These are phyloP conservation scores for Zygogramma bicolorata DNA, from an alignment of 2,888 invertebrate genomes.

Conservation along the genomic window DNA sequence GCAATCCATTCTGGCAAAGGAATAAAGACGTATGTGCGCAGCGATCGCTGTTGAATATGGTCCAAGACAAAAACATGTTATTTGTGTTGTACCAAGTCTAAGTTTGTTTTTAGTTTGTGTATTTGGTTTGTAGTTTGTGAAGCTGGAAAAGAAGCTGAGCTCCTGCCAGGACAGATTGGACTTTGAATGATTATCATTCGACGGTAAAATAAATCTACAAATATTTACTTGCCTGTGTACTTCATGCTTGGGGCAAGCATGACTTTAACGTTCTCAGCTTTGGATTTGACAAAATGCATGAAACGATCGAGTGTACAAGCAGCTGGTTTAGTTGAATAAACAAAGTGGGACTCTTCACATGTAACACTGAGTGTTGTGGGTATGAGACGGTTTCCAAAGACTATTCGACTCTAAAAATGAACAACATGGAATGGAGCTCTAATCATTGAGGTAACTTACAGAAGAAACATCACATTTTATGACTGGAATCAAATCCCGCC, in stretches of 20 bases:
- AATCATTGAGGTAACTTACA: constrained; percentile 66
- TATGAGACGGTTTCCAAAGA: constrained; percentile 94
- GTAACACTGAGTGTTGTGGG: constrained; percentile 93
- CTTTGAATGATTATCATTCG: too few species aligned
- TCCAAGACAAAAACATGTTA: too few species aligned
- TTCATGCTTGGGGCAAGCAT: constrained; percentile 97
- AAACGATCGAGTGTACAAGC: constrained; percentile 93
- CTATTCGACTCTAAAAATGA: constrained; percentile 81
- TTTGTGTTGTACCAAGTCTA: too few species aligned
- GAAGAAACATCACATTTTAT: constrained; percentile 94
- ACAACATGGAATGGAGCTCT: constrained; percentile 14
- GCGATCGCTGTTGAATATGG: too few species aligned
- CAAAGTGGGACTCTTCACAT: constrained; percentile 93
- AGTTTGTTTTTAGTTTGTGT: too few species aligned
- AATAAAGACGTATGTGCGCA: too few species aligned
- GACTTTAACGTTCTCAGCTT: constrained; percentile 95
- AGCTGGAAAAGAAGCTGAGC: too few species aligned
- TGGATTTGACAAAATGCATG: constrained; percentile 95
- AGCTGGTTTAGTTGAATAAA: constrained; percentile 95
- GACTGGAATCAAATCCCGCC: constrained; percentile 96
- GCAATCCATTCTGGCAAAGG: too few species aligned
- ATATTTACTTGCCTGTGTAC: constrained; percentile 75
- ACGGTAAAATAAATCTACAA: too few species aligned
- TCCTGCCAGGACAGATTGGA: too few species aligned
- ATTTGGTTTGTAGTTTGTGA: too few species aligned